Conservation (phyloP, 2,888 invertebrate genomes). For the Hyppa rectilinea region DNA sequence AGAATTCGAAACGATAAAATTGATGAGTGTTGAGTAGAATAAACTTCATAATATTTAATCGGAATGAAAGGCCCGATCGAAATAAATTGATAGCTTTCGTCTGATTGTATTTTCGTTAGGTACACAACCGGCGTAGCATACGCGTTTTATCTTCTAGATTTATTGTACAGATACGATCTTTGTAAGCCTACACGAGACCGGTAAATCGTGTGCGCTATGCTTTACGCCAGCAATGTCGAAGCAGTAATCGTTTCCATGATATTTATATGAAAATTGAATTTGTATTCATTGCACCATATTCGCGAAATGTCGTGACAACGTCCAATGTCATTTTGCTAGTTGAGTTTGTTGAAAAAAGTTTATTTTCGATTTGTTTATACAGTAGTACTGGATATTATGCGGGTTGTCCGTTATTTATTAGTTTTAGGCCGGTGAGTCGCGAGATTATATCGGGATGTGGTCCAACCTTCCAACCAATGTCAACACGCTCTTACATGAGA, state of each 20-base stretch:
- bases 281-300: constrained; percentile 60
- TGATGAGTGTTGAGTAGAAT: constrained; percentile 68
- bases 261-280: constrained; percentile 65
- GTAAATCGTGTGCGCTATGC: constrained; percentile 79
- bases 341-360: constrained; percentile 39
- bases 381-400: constrained; percentile 41
- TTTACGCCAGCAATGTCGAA: constrained; percentile 73
- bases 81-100: constrained; percentile 74
- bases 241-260: constrained; percentile 64
- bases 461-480: no score
- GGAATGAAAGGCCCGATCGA: constrained; percentile 71
- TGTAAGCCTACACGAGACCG: constrained; percentile 79
- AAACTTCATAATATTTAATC: constrained; percentile 72
- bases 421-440: constrained; percentile 33
- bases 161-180: constrained; percentile 87
- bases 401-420: constrained; percentile 39
- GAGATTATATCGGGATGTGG: constrained; percentile 48
- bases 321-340: constrained; percentile 54
- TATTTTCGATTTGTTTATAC: constrained; percentile 57
- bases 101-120: constrained; percentile 77
- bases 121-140: constrained; percentile 69
- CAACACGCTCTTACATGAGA: constrained; percentile 30
- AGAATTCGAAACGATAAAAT: constrained; percentile 58
- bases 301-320: constrained; percentile 60
- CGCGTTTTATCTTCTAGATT: constrained; percentile 86